Conservation (phyloP, 2,888 invertebrate genomes). For the Hypomecis atomaria region DNA sequence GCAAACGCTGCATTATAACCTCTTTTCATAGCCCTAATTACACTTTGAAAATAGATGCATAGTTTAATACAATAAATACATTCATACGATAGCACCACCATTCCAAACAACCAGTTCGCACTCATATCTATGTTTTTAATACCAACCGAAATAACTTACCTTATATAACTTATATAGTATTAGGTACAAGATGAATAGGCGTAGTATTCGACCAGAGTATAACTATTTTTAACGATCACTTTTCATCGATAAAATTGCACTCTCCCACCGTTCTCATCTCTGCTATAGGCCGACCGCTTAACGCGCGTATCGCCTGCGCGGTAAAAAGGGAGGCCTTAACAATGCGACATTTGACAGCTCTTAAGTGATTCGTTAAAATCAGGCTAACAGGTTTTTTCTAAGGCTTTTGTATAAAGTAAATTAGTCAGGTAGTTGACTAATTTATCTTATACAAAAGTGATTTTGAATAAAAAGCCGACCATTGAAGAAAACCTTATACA, state of each 20-base stretch:
- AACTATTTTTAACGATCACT: not conserved
- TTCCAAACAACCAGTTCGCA: conserved; percentile 66
- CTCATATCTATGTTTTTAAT: conserved; percentile 44
- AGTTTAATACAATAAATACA: conserved; percentile 46
- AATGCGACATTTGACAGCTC: not conserved
- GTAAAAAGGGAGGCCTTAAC: not conserved
- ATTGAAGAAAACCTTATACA: too few relatives aligned
- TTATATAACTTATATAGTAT: conserved; percentile 41
- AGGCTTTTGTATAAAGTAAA: too few relatives aligned
- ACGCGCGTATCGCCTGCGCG: too few relatives aligned
- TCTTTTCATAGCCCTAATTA: conserved; percentile 42
- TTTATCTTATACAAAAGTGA: too few relatives aligned
- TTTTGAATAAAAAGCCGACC: too few relatives aligned
- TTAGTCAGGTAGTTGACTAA: too few relatives aligned
- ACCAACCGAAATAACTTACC: conserved; percentile 42
- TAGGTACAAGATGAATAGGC: conserved; percentile 37
- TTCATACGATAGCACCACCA: conserved; percentile 78
- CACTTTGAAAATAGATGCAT: conserved; percentile 46
- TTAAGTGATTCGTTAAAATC: conserved; percentile 2
- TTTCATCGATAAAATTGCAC: not conserved
- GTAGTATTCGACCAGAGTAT: conserved; percentile 28
- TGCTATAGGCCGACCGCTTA: too few relatives aligned
- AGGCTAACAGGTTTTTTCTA: too few relatives aligned
- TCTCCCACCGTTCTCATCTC: not conserved
- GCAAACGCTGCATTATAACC: conserved; percentile 5